These are phyloP conservation scores for Resseliella maxima DNA, from an alignment of 2,888 invertebrate species.

Conservation along the genomic window DNA sequence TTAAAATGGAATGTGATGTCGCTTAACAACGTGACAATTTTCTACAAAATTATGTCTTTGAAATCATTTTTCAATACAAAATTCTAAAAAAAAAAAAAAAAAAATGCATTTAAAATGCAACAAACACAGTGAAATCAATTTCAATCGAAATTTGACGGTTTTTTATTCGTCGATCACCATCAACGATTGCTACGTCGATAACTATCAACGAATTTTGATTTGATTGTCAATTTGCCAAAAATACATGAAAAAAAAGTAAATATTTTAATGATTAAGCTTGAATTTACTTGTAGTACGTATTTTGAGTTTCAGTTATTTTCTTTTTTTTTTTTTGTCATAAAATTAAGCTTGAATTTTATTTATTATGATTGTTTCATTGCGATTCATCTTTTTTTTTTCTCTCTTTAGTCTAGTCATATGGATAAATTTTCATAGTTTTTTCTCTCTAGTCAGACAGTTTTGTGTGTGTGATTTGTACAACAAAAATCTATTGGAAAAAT, in stretches of 20 bases:
- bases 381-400: background rate
- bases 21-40: no score
- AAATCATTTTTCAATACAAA: no score
- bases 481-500: background rate
- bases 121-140: background rate
- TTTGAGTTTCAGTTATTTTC: conserved; percentile 11
- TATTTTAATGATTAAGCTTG: conserved; percentile 3
- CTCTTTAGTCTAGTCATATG: background rate
- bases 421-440: background rate
- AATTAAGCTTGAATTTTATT: conserved; percentile 1
- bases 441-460: background rate
- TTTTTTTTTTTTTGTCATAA: background rate
- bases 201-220: conserved; percentile 27
- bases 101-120: conserved; percentile 29
- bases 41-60: no score
- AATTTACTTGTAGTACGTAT: background rate
- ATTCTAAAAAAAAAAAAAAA: background rate
- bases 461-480: conserved; percentile 22
- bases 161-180: no score
- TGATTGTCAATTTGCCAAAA: conserved; percentile 53
- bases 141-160: background rate
- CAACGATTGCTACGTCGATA: background rate
- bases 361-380: background rate
- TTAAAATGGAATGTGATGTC: conserved; percentile 58
- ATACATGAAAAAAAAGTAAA: no score